Base-by-base conservation (phyloP, 35 echinoderm and acorn worm genomes). In the Eucidaris tribuloides region DNA sequence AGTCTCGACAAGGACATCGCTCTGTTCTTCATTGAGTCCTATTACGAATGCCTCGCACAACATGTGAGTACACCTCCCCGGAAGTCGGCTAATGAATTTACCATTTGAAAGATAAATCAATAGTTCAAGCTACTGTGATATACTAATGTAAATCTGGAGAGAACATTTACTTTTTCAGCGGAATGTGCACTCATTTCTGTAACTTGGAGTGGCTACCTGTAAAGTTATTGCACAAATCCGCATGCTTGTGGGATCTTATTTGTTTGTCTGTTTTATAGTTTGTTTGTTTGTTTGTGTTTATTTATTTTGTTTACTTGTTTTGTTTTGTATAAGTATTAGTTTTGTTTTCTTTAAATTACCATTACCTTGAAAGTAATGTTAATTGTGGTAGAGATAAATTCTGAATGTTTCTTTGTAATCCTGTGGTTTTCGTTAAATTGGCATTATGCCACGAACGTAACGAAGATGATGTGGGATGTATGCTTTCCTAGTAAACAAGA, bases 21-120 rank as follows among this genome's bases (percentile, higher is more conserved):
- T 40, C 66, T 40, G 66, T 72, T 72, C 38, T 72, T 72, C 40
- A 20, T 72, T 19, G 66, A 72, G 18, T 7, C 38, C 11, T 72
- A 72, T 39, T 72, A 72, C 35, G 66, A 72, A 35, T 72, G 43
- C 66, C 34, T 72, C 2, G 36, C 66, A 37, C 66, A 72, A 43
- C 66, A 72, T 18, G 66, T 72, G 40, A 72, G 66, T 72, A 9
- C 11, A 3, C 28, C 7, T 5, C 59, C 28, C 3, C n/a, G n/a
- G 5, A 5, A 2, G 17, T 60, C 30, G 11, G 5, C 22, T 18
- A 60, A 20, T 18, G 4, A 7, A 7, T 18, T 27, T 61, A 1
- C 3, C 32, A 3, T 27, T 27, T 27, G 22, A 7, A 7, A 31
- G 29, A 28, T 28, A 59, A 28, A 24, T 28, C 36, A 11, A 58